Evolutionary conservation across 1,140 invertebrate genomes (phyloP).

Genomic region (Sarcophaga bullata): DNA sequence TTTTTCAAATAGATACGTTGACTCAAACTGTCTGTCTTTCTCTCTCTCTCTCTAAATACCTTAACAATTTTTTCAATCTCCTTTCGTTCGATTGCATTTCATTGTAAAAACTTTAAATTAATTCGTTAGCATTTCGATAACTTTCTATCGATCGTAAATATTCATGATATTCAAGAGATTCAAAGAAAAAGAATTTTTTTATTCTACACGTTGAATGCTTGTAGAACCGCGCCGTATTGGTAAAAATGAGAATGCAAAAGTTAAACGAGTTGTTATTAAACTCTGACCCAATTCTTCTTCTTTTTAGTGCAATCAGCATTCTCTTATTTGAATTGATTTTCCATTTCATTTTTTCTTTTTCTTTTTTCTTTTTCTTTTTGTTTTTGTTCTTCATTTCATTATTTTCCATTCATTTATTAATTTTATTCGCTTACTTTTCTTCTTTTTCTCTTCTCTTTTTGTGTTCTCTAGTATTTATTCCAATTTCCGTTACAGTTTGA

Average conservation of each 20-base stretch:
- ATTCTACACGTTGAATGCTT: neutral
- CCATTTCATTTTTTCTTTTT: no score
- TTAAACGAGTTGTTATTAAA: conserved; percentile 11
- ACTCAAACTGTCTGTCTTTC: no score
- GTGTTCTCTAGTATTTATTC: neutral
- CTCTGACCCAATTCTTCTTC: neutral
- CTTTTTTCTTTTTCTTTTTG: no score
- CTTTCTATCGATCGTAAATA: no score
- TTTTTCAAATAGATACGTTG: no score
- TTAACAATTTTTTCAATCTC: no score
- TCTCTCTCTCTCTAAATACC: no score
- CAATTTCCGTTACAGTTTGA: neutral
- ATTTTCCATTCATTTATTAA: conserved; percentile 10
- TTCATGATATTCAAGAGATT: no score
- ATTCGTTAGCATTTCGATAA: no score
- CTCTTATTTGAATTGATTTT: no score
- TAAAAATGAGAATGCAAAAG: neutral
- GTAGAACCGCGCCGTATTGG: neutral
- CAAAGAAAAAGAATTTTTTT: neutral
- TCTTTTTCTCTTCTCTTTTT: neutral
- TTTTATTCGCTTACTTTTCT: neutral
- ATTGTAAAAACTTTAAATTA: no score
- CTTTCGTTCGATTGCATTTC: no score
- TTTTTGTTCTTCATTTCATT: neutral
- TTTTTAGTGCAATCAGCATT: neutral